Base-by-base conservation (phyloP, 2,888 invertebrate genomes). In the Drosophila kokeensis region DNA sequence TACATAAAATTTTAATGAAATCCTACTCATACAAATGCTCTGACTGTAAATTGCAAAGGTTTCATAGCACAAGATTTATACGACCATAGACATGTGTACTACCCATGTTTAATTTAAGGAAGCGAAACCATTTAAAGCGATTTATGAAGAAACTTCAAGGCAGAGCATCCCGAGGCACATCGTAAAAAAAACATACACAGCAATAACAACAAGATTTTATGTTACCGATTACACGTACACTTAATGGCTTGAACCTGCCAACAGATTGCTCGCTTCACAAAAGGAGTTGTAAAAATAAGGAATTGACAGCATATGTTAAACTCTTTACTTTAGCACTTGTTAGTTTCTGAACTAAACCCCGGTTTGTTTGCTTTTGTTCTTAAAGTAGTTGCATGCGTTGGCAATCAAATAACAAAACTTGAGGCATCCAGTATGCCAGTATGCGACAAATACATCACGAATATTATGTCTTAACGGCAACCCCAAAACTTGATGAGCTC, bases 361-460 rank as follows among this genome's bases (percentile, higher is more conserved):
- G 24, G 24, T 64, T 75, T 59, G 21, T 49, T 42, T 30, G n/a
- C 21, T 48, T 68, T 50, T 30, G n/a, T 34, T 42, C 15, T 36
- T 65, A 21, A 68, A 63, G 62, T 50, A 48, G 52, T 67, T 62
- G 63, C 64, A 60, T 58, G 67, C 49, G 55, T 42, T 63, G 61
- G 67, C 69, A 79, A 88, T 88, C 73, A 86, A 88, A 86, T 73
- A 79, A 73, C 52, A 74, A 77, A 80, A 82, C 40, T 61, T 64
- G 53, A 24, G 63, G 27, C 30, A 71, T 66, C 85, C 79, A n/a
- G n/a, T n/a, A 82, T 54, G 62, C 63, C 55, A 60, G 58, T 45
- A 60, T 50, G 70, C 69, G 82, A 72, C 83, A 88, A 81, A 83
- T 83, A 70, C 66, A 78, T 69, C 75, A 87, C 78, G 81, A 80